Evolutionary conservation across 2,888 invertebrate genomes (phyloP).

Genomic region (Aspidiotus destructor): DNA sequence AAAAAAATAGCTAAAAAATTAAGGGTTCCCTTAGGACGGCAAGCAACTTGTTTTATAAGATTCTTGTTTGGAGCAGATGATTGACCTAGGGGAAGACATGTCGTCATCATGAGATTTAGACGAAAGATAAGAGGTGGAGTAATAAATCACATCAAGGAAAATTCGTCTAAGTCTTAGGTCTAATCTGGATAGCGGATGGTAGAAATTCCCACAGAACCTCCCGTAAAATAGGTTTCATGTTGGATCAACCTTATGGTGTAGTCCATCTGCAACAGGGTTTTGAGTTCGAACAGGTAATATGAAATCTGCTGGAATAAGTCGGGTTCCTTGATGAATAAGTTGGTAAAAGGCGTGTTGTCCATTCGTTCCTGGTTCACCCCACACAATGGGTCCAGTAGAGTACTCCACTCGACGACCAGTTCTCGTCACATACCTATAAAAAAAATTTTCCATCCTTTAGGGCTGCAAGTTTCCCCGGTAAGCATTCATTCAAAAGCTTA

Average conservation of each 20-base stretch:
- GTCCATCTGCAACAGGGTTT: constrained; percentile 67
- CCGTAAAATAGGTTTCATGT: no score
- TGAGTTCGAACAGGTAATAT: constrained; percentile 81
- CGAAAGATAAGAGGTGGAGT: no score
- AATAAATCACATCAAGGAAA: no score
- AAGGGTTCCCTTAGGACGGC: no score
- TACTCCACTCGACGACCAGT: constrained; percentile 53
- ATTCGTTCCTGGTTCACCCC: constrained; percentile 99
- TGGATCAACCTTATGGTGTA: constrained; percentile 65
- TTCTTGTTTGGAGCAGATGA: no score
- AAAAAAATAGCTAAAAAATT: background rate
- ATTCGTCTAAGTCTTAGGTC: no score
- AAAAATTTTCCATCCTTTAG: background rate
- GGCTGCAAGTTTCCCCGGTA: no score
- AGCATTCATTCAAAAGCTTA: background rate
- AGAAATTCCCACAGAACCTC: no score
- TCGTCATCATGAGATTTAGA: no score
- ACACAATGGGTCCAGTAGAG: constrained; percentile 70
- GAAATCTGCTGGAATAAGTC: constrained; percentile 93
- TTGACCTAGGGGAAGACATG: no score
- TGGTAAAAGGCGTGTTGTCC: constrained; percentile 99
- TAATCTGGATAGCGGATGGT: no score
- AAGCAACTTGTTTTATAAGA: no score
- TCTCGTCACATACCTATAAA: constrained; percentile 57
- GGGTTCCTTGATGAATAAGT: constrained; percentile 87